Conservation (phyloP, 2,888 invertebrate species). For the Saturnia pavonia region DNA sequence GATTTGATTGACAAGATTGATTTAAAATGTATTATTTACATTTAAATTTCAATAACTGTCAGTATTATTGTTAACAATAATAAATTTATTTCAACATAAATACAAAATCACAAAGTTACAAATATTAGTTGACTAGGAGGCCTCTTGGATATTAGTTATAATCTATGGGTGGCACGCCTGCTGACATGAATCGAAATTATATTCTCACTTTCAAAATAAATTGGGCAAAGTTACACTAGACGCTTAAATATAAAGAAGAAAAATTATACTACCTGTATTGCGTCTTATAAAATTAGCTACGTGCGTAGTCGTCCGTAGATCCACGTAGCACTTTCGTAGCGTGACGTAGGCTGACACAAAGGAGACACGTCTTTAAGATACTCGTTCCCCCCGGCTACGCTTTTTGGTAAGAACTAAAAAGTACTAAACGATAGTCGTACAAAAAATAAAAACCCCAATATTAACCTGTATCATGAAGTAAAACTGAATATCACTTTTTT, state of each 20-base stretch:
- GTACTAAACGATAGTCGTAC: no score
- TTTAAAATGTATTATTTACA: no score
- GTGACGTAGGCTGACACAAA: constrained; percentile 5
- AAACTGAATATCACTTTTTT: not conserved
- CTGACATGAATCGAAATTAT: not conserved
- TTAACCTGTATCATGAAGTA: not conserved
- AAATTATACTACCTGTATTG: not conserved
- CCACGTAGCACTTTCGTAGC: constrained; percentile 46
- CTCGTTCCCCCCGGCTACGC: not conserved
- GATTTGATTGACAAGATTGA: no score
- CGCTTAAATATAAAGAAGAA: not conserved
- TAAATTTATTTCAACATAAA: no score
- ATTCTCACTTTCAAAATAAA: not conserved
- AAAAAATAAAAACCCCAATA: no score
- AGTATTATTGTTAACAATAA: no score
- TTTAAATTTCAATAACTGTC: no score
- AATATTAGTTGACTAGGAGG: no score
- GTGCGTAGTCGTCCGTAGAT: constrained; percentile 51
- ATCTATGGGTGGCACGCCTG: no score
- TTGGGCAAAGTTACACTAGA: not conserved
- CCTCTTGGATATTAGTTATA: no score
- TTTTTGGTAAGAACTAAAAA: no score
- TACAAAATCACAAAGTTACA: no score
- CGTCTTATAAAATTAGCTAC: constrained; percentile 35
- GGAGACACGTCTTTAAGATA: not conserved